A percentile compares a stretch with the other conserved stretches of the same genome.
Evolutionary conservation across 2,888 invertebrate species (phyloP).

Genomic region (Diplolepis rosae): DNA sequence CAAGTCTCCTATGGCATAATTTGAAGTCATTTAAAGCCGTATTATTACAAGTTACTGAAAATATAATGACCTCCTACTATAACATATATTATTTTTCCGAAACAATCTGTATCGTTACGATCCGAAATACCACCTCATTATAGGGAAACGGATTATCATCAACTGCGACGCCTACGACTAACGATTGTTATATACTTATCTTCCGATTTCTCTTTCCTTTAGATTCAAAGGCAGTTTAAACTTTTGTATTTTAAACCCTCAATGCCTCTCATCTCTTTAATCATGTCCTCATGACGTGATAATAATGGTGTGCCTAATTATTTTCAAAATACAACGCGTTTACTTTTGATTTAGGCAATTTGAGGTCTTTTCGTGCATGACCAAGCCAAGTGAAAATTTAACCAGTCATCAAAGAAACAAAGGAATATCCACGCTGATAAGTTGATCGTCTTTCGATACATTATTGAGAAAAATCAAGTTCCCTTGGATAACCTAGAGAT

Average conservation of each 20-base stretch:
- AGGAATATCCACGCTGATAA: conserved; percentile 4
- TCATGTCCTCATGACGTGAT: neutral
- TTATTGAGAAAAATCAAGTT: conserved; percentile 18
- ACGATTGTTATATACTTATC: neutral
- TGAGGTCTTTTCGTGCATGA: neutral
- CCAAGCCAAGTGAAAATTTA: neutral
- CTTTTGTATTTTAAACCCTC: neutral
- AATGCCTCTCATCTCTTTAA: neutral
- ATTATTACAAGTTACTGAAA: conserved; percentile 4
- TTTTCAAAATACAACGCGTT: neutral
- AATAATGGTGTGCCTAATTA: neutral
- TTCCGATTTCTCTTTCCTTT: neutral
- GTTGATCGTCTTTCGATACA: conserved; percentile 19
- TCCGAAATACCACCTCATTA: neutral
- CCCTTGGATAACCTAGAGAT: conserved; percentile 9
- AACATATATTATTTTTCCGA: neutral
- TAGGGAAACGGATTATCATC: neutral
- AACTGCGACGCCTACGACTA: neutral
- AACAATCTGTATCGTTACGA: conserved; percentile 7
- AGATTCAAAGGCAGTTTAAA: neutral
- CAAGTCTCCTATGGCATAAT: too few relatives aligned
- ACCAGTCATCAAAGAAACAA: conserved; percentile 29
- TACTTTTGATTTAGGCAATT: neutral
- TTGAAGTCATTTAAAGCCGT: neutral
- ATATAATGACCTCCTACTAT: neutral